Evolutionary conservation across 1,140 invertebrate genomes (phyloP).

Genomic region (Drosophila sp.): DNA sequence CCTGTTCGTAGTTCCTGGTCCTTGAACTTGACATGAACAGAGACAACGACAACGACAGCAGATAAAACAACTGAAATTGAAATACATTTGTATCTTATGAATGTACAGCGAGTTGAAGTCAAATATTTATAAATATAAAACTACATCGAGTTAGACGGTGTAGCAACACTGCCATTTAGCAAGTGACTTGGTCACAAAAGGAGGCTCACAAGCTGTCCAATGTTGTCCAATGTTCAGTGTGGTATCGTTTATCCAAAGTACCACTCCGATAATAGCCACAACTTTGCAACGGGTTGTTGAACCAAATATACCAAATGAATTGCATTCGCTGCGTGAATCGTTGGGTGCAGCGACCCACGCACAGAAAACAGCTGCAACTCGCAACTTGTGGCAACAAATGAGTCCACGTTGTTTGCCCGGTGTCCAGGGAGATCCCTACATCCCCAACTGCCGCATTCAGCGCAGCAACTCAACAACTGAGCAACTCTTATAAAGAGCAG

Average conservation of each 20-base stretch:
- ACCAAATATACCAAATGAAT: slow-evolving; percentile 69
- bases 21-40: slow-evolving; percentile 72
- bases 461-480: too few species aligned
- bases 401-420: neutral
- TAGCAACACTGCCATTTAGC: neutral
- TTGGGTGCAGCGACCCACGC: slow-evolving; percentile 69
- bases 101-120: neutral
- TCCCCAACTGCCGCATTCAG: too few species aligned
- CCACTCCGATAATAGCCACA: slow-evolving; percentile 11
- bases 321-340: slow-evolving; percentile 44
- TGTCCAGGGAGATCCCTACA: too few species aligned
- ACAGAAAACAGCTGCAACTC: slow-evolving; percentile 52
- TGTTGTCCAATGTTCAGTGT: neutral
- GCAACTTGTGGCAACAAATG: slow-evolving; percentile 26
- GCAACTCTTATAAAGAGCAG: too few species aligned
- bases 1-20: slow-evolving; percentile 28
- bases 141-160: neutral
- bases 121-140: too few species aligned
- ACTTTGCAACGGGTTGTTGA: slow-evolving; percentile 61
- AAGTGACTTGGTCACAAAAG: slow-evolving; percentile 30
- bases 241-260: slow-evolving; percentile 11
- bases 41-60: slow-evolving; percentile 17
- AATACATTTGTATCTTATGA: neutral
- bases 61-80: slow-evolving; percentile 16
- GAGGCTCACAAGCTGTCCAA: slow-evolving; percentile 10